These are phyloP conservation scores for Lycocorax pyrrhopterus DNA, from an alignment of 2,113 vertebrate species.

Conservation along the genomic window DNA sequence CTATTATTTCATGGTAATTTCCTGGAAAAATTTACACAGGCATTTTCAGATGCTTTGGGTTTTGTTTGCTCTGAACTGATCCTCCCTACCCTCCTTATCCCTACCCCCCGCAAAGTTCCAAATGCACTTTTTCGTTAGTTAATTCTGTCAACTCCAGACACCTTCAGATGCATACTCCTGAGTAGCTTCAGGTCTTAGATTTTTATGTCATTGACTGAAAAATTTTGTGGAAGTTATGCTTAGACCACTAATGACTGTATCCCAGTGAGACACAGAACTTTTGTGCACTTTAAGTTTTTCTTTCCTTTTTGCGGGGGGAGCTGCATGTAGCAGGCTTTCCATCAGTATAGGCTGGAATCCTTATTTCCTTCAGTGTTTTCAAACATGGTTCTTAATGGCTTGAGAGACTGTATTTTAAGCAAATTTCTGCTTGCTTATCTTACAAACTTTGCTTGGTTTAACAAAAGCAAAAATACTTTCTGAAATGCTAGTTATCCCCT, in stretches of 20 bases:
- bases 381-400: neutral
- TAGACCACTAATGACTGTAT: neutral
- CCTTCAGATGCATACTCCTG: neutral
- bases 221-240: neutral
- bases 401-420: neutral
- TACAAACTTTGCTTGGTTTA: neutral
- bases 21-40: neutral
- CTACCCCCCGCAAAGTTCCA: accelerated
- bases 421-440: neutral
- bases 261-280: neutral
- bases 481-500: neutral
- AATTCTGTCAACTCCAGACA: neutral
- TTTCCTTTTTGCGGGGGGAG: neutral
- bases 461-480: neutral
- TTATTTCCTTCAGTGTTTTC: neutral
- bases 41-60: neutral
- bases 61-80: neutral
- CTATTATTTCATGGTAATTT: neutral
- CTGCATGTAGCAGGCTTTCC: neutral
- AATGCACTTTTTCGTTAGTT: neutral
- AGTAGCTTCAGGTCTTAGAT: neutral
- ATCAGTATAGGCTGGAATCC: neutral
- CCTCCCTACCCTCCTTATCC: neutral
- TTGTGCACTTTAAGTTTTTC: neutral
- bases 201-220: neutral